phyloP scores from a whole-genome alignment of 2,797 vertebrate genomes.

The Rhinogobio ventralis region DNA sequence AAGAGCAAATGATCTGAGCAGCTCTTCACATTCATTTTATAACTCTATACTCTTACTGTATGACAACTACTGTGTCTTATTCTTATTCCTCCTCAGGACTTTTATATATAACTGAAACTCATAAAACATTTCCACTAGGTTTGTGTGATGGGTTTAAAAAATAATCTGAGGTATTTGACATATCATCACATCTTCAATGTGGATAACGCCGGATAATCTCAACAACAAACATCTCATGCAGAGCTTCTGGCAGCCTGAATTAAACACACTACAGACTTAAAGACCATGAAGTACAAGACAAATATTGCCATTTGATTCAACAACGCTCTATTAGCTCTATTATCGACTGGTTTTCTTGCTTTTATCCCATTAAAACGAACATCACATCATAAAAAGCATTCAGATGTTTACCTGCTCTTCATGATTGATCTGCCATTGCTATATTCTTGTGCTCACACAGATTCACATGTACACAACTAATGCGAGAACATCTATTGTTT shows the following conservation, averaged over 20 bases:
- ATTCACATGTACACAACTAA: neutral
- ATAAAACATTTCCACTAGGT: neutral
- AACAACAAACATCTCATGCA: neutral
- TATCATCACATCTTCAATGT: neutral
- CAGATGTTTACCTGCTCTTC: neutral
- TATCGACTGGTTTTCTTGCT: neutral
- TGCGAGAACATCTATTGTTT: neutral
- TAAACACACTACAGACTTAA: constrained; percentile 10
- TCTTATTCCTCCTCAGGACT: neutral
- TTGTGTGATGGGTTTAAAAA: neutral
- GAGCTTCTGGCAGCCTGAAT: constrained; percentile 3
- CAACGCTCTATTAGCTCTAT: neutral
- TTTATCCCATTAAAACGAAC: neutral
- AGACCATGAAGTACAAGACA: neutral
- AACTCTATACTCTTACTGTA: neutral
- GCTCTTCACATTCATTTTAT: neutral
- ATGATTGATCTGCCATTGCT: neutral
- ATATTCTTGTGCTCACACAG: neutral
- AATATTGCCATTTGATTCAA: neutral
- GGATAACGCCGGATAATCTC: neutral
- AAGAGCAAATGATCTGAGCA: neutral
- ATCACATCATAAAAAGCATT: neutral
- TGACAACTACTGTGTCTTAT: neutral
- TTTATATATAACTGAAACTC: neutral
- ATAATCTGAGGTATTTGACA: constrained; percentile 6